phyloP scores from a whole-genome alignment of 35 echinoderm and acorn worm species.

The Acanthaster planci region DNA sequence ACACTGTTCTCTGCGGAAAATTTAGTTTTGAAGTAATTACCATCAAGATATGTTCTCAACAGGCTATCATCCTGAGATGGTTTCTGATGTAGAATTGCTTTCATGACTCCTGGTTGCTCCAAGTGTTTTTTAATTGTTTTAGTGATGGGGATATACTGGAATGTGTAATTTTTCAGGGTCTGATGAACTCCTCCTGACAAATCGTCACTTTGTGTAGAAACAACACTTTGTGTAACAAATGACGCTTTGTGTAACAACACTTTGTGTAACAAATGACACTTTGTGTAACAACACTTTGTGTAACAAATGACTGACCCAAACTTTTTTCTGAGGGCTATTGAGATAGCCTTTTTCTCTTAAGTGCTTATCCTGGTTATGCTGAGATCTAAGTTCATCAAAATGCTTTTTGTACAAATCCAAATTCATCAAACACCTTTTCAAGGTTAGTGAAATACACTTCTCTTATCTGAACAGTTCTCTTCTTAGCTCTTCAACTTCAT shows the following conservation, averaged over 20 bases:
- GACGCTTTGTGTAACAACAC: no score
- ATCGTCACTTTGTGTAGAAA: background rate
- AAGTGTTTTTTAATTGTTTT: slow-evolving; percentile 25
- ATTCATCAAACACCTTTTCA: slow-evolving; percentile 27
- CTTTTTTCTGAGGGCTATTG: slow-evolving; percentile 13
- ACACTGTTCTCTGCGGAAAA: background rate
- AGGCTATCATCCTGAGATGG: slow-evolving; percentile 19
- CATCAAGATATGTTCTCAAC: slow-evolving; percentile 39
- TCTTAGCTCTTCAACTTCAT: slow-evolving; percentile 24
- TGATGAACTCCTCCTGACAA: slow-evolving; percentile 31
- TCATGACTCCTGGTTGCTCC: slow-evolving; percentile 46
- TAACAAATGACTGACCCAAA: slow-evolving; percentile 26
- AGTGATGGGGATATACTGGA: slow-evolving; percentile 37
- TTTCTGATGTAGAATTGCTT: slow-evolving; percentile 23
- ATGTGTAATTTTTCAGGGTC: slow-evolving; percentile 23
- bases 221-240: no score
- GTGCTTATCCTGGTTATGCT: slow-evolving; percentile 44
- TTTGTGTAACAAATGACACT: no score
- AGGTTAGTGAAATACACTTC: slow-evolving; percentile 17
- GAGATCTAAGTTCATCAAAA: slow-evolving; percentile 28
- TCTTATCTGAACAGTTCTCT: background rate
- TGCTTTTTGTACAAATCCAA: background rate
- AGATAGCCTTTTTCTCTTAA: slow-evolving; percentile 42
- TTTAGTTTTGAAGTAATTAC: slow-evolving; percentile 38
- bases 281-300: no score